These are phyloP conservation scores for Lepus townsendii DNA, from an alignment of 2,797 vertebrate genomes.

Conservation along the genomic window DNA sequence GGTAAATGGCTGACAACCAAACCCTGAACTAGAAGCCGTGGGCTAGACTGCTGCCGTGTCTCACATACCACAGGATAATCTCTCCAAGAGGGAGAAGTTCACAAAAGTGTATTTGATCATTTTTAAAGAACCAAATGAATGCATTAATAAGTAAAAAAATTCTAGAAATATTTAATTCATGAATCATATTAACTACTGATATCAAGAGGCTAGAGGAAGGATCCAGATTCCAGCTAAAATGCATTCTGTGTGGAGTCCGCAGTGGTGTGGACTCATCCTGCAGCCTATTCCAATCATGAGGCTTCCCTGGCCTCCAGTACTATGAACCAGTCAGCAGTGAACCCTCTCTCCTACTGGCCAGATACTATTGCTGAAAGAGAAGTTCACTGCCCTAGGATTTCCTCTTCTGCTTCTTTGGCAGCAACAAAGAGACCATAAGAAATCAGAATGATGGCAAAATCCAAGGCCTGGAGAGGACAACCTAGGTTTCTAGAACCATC, in stretches of 20 bases:
- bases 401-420: background rate
- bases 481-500: background rate
- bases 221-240: slow-evolving; percentile 16
- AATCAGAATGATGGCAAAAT: background rate
- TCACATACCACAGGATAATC: background rate
- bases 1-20: too few relatives aligned
- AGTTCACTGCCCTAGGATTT: background rate
- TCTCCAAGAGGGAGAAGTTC: slow-evolving; percentile 59
- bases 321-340: background rate
- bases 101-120: slow-evolving; percentile 68
- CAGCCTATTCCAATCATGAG: background rate
- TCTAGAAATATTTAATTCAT: slow-evolving; percentile 78
- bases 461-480: background rate
- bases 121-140: slow-evolving; percentile 73
- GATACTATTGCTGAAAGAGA: slow-evolving; percentile 41
- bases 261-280: background rate
- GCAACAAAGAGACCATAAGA: background rate
- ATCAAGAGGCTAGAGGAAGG: slow-evolving; percentile 31
- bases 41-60: background rate
- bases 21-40: background rate
- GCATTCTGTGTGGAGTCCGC: slow-evolving; percentile 26
- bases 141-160: slow-evolving; percentile 73
- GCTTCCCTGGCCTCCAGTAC: background rate
- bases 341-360: background rate
- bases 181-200: slow-evolving; percentile 78